These are phyloP conservation scores for Siniperca scherzeri DNA, from an alignment of 2,797 vertebrate species.

Conservation along the genomic window DNA sequence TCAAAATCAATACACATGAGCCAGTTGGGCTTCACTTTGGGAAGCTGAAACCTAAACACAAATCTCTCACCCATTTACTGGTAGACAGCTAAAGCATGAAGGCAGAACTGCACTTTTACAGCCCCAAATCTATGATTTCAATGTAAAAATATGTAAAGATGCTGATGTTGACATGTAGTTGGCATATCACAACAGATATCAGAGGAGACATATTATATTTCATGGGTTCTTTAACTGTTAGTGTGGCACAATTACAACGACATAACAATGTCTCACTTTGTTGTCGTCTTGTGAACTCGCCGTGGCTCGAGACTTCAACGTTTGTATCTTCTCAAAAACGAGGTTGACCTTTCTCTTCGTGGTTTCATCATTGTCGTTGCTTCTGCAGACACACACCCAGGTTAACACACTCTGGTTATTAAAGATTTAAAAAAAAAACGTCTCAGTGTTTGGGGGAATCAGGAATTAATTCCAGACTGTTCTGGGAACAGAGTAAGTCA, in stretches of 20 bases:
- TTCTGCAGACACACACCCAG: conserved; percentile 82
- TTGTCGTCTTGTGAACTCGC: conserved; percentile 84
- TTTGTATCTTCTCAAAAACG: conserved; percentile 99
- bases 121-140: background rate
- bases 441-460: conserved; percentile 44
- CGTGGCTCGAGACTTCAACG: conserved; percentile 94
- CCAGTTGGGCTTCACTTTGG: background rate
- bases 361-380: conserved; percentile 93
- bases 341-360: conserved; percentile 98
- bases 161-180: background rate
- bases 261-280: conserved; percentile 79
- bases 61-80: background rate
- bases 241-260: conserved; percentile 36
- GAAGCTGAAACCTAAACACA: background rate
- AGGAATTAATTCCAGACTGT: conserved; percentile 68
- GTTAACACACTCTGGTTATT: conserved; percentile 35
- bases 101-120: background rate
- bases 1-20: background rate
- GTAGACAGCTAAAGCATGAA: background rate
- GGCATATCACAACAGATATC: background rate
- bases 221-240: conserved; percentile 41
- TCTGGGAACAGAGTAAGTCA: conserved; percentile 68
- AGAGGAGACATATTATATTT: background rate
- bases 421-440: conserved; percentile 41
- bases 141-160: conserved; percentile 2